phyloP scores from a whole-genome alignment of 2,888 invertebrate species.

The Drosophila lutescens region DNA sequence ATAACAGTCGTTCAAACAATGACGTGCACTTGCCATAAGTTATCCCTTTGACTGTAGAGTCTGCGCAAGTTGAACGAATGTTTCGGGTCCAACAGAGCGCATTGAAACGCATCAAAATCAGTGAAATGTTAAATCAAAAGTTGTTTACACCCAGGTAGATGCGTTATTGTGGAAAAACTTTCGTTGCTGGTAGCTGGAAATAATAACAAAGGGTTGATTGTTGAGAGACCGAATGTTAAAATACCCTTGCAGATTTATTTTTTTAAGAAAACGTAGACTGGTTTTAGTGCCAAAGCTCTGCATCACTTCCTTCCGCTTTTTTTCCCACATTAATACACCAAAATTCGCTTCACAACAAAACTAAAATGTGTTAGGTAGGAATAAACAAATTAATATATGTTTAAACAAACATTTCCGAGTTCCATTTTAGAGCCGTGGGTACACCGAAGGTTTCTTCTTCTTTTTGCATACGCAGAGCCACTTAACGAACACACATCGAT shows the following conservation, averaged over 20 bases:
- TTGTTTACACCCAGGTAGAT: not conserved
- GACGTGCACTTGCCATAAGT: slow-evolving; percentile 15
- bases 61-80: slow-evolving; percentile 27
- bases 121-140: not conserved
- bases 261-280: not conserved
- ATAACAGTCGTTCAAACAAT: slow-evolving; percentile 34
- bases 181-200: slow-evolving; percentile 14
- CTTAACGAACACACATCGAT: slow-evolving; percentile 26
- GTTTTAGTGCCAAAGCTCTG: not conserved
- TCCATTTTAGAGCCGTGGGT: slow-evolving; percentile 10
- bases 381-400: not conserved
- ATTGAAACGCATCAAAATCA: no score
- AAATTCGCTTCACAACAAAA: not conserved
- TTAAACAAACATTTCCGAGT: slow-evolving; percentile 13
- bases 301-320: not conserved
- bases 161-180: slow-evolving; percentile 28
- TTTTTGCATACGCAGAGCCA: slow-evolving; percentile 25
- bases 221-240: not conserved
- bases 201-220: slow-evolving; percentile 1
- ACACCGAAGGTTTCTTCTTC: slow-evolving; percentile 1
- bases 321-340: not conserved
- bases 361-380: not conserved
- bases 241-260: not conserved
- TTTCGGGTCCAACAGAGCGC: no score
- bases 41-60: not conserved